Base-by-base conservation (phyloP, 1,140 invertebrate genomes). In the Rhyzopertha dominica region DNA sequence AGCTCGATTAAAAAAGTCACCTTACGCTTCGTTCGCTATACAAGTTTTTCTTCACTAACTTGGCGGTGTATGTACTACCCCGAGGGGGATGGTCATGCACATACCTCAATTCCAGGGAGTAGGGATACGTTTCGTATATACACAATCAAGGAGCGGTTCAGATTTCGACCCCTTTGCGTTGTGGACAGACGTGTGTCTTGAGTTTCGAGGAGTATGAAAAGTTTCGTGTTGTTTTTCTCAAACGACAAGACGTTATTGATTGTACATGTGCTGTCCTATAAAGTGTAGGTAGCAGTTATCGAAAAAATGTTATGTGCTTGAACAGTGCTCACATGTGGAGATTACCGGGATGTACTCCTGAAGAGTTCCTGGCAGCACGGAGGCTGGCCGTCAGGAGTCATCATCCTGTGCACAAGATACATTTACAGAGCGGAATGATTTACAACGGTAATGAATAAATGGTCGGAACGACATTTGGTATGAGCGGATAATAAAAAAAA, bases 381-480 rank as follows among this genome's bases (percentile, higher is more conserved):
- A 56, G 65, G 40, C 49, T 67, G 13, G 61, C 59, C 5, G 64
- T 63, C n/a, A 46, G 60, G 7, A 55, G 58, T 19, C 58, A 63
- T 40, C 56, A 56, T 20, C 52, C 58, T 23, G 56, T 63, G 49
- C 59, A 60, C 28, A 63, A 66, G 43, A 34, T 62, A 16, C 54
- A 59, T 40, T 54, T 68, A 26, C 54, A 59, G 12, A 63, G 61
- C 37, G n/a, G n/a, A n/a, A 70, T 74, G 66, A 66, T 74, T 43
- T 74, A 72, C 48, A 73, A 73, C 62, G 71, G 72, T 72, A 58
- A 39, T n/a, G n/a, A n/a, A n/a, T n/a, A n/a, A n/a, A n/a, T n/a
- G n/a, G n/a, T n/a, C n/a, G n/a, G n/a, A n/a, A n/a, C n/a, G n/a
- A n/a, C n/a, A n/a, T n/a, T n/a, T n/a, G n/a, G n/a, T n/a, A n/a